Evolutionary conservation across 1,140 invertebrate genomes (phyloP).

Genomic region (Vanessa atalanta): DNA sequence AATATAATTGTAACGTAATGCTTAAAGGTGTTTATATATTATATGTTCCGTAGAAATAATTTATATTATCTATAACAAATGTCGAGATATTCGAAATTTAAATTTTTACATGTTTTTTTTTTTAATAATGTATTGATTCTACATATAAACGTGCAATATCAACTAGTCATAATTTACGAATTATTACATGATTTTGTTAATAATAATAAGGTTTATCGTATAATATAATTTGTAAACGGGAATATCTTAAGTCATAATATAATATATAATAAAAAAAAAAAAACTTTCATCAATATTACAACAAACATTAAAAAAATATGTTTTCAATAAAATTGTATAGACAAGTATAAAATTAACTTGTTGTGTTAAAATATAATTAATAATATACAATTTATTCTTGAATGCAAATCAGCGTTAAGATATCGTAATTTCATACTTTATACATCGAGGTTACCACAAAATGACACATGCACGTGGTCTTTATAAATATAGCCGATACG

Average conservation of each 20-base stretch:
- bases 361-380: too few relatives aligned
- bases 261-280: too few relatives aligned
- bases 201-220: background rate
- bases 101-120: background rate
- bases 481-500: too few relatives aligned
- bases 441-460: too few relatives aligned
- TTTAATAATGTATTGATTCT: background rate
- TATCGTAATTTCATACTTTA: too few relatives aligned
- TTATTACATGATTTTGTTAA: slow-evolving; percentile 6
- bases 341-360: too few relatives aligned
- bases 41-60: background rate
- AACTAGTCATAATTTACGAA: slow-evolving; percentile 10
- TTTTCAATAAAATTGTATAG: too few relatives aligned
- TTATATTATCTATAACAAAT: slow-evolving; percentile 9
- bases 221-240: background rate
- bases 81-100: background rate
- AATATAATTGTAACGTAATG: background rate
- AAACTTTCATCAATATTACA: background rate
- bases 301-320: too few relatives aligned
- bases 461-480: too few relatives aligned
- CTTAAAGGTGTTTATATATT: slow-evolving; percentile 1
- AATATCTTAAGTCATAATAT: slow-evolving; percentile 1
- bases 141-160: slow-evolving; percentile 6
- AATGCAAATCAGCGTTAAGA: too few relatives aligned
- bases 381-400: too few relatives aligned